Conservation (phyloP, 2,113 vertebrate genomes). For the Xerus inauris region DNA sequence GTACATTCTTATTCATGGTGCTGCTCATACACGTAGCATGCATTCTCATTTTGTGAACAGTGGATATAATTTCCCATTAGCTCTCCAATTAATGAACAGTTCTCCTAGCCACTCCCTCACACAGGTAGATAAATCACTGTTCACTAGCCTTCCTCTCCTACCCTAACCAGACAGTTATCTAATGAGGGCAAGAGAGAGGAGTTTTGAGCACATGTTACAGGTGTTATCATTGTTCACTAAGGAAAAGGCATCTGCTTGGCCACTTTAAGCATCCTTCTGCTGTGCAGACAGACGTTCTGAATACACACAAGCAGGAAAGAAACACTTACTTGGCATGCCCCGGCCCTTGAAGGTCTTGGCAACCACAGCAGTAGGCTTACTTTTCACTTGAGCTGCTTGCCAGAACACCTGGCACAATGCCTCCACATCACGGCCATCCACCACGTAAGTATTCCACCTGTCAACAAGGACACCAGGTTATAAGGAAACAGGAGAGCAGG, state of each 20-base stretch:
- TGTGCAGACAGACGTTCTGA: background rate
- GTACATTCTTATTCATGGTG: background rate
- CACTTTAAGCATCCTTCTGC: background rate
- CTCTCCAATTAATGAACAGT: background rate
- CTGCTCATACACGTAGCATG: background rate
- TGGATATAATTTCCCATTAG: background rate
- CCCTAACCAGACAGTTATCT: background rate
- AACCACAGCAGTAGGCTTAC: conserved; percentile 91
- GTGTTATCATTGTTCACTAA: background rate
- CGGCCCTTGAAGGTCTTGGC: conserved; percentile 93
- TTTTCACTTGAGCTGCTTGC: conserved; percentile 89
- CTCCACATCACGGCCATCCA: conserved; percentile 92
- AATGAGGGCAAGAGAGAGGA: background rate
- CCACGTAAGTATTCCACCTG: conserved; percentile 93
- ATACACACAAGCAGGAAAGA: background rate
- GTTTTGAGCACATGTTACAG: background rate
- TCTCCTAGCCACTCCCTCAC: background rate
- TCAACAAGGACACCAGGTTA: conserved; percentile 4
- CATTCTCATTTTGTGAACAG: background rate
- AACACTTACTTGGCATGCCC: conserved; percentile 88
- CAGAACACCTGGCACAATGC: conserved; percentile 90
- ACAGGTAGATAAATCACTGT: background rate
- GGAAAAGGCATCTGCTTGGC: background rate
- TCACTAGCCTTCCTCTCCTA: background rate
- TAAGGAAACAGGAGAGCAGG: background rate